Percentiles rank a stretch among this genome's conserved stretches.
Conservation (phyloP, 2,888 invertebrate species). For the Elmis aenea region DNA sequence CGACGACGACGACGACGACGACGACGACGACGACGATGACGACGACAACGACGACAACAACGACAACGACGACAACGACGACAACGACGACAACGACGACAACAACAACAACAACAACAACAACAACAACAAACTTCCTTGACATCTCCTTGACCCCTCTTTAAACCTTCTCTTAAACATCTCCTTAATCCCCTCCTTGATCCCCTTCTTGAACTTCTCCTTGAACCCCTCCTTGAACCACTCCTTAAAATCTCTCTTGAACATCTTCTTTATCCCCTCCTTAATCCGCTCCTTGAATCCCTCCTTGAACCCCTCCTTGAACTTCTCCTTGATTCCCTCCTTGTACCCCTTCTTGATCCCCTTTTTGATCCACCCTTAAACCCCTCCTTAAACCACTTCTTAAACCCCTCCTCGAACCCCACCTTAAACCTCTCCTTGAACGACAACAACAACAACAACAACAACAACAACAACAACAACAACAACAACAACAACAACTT, state of each 20-base stretch:
- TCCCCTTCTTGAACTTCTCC: too few relatives aligned
- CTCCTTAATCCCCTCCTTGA: too few relatives aligned
- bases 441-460: conserved; percentile 6
- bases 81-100: conserved; percentile 9
- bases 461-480: conserved; percentile 5
- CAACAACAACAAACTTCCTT: conserved; percentile 6
- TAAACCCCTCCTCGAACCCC: conserved; percentile 4
- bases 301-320: too few relatives aligned
- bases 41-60: conserved; percentile 8
- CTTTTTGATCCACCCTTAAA: too few relatives aligned
- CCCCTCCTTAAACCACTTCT: too few relatives aligned
- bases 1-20: conserved; percentile 7
- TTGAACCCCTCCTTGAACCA: too few relatives aligned
- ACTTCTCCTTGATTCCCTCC: too few relatives aligned
- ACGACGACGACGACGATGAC: conserved; percentile 8
- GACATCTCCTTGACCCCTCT: conserved; percentile 7
- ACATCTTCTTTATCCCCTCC: too few relatives aligned
- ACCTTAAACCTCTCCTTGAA: conserved; percentile 2
- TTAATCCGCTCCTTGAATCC: too few relatives aligned
- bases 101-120: conserved; percentile 11
- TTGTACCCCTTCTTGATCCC: too few relatives aligned
- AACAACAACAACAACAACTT: conserved; percentile 3
- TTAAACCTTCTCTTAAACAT: too few relatives aligned
- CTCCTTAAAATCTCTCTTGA: too few relatives aligned
- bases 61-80: conserved; percentile 9